Conservation (phyloP, 2,113 vertebrate species). For the Hepsetus odoe region DNA sequence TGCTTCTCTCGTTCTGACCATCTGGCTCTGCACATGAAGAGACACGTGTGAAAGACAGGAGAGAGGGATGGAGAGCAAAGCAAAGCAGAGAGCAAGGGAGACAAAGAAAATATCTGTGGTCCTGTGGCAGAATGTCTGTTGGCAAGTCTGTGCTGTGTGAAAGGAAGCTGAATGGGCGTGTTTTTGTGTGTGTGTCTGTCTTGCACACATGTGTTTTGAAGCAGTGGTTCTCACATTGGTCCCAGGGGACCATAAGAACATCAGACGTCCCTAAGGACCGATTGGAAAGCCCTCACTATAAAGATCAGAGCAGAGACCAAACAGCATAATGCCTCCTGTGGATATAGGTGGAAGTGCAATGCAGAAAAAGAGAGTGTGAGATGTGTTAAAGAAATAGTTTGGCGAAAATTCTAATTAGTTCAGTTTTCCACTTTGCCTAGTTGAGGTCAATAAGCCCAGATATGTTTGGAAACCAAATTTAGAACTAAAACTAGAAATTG, state of each 20-base stretch:
- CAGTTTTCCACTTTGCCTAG: too few relatives aligned
- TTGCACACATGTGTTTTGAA: conserved; percentile 13
- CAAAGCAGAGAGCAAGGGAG: conserved; percentile 49
- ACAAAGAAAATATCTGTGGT: conserved; percentile 83
- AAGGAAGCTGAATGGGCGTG: conserved; percentile 4
- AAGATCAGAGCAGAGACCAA: background rate
- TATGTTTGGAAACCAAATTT: too few relatives aligned
- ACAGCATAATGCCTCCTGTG: background rate
- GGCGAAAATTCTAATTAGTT: too few relatives aligned
- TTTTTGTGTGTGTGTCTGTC: conserved; percentile 4
- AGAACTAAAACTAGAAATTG: too few relatives aligned
- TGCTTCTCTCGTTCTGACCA: conserved; percentile 99
- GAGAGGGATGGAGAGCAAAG: conserved; percentile 53
- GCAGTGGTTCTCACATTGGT: too few relatives aligned
- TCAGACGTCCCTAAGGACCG: too few relatives aligned
- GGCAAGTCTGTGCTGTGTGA: conserved; percentile 19
- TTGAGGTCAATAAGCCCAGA: too few relatives aligned
- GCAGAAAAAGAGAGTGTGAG: background rate
- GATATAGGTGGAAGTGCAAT: background rate
- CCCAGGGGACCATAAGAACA: too few relatives aligned
- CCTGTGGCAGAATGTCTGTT: conserved; percentile 82
- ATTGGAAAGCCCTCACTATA: too few relatives aligned
- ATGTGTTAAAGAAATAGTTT: background rate
- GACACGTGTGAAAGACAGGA: conserved; percentile 86
- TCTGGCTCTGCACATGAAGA: conserved; percentile 99